phyloP scores from a whole-genome alignment of 2,888 invertebrate species.

The Epinotia brunnichana region DNA sequence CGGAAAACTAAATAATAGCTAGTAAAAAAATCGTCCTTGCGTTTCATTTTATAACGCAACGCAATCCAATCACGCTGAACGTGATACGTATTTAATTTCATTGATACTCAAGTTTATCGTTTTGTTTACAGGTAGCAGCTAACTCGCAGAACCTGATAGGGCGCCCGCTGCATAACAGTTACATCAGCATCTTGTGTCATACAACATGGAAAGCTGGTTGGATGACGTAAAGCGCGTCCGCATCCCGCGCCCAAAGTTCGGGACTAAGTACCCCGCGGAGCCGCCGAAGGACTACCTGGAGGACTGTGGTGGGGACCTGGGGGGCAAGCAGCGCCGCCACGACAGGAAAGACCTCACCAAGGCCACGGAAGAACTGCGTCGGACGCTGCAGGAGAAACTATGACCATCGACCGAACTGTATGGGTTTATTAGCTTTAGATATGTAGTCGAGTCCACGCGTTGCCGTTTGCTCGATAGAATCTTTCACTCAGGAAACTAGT shows the following conservation, averaged over 20 bases:
- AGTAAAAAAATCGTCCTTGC: conserved; percentile 1
- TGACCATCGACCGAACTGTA: conserved; percentile 68
- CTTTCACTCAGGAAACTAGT: background rate
- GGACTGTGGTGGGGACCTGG: conserved; percentile 83
- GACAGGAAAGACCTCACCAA: conserved; percentile 85
- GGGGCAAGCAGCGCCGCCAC: conserved; percentile 78
- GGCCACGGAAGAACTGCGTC: conserved; percentile 90
- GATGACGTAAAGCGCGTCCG: conserved; percentile 92
- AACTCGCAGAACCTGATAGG: conserved; percentile 20
- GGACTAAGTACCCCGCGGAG: conserved; percentile 87
- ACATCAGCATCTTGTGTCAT: conserved; percentile 31
- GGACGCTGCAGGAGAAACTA: conserved; percentile 90
- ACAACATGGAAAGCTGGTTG: conserved; percentile 91
- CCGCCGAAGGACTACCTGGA: conserved; percentile 92
- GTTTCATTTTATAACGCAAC: conserved; percentile 4
- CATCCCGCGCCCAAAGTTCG: conserved; percentile 93
- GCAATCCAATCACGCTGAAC: conserved; percentile 6
- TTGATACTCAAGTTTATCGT: conserved; percentile 25
- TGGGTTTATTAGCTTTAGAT: conserved; percentile 20
- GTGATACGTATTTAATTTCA: background rate
- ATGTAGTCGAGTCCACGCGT: conserved; percentile 16
- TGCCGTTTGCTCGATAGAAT: conserved; percentile 16
- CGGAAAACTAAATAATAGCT: background rate
- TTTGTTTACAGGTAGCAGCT: conserved; percentile 41
- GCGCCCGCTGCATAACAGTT: conserved; percentile 26